Evolutionary conservation across 2,797 vertebrate species (phyloP).

Genomic region (Anolis apletophallus): DNA sequence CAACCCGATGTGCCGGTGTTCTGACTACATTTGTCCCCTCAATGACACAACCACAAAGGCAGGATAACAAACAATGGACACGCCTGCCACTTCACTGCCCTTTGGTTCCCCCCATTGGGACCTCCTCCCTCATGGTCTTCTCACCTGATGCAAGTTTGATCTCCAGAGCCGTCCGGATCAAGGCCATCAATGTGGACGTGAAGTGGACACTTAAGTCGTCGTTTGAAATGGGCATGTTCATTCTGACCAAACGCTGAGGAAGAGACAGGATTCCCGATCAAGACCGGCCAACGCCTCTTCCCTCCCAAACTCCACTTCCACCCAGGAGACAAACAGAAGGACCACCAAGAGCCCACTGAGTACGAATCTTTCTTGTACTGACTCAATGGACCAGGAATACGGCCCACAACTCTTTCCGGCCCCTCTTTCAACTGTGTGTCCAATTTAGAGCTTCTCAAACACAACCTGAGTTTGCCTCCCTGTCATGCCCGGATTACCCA

Average conservation of each 20-base stretch:
- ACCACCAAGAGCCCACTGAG: accelerated
- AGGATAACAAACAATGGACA: no score
- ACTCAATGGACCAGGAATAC: neutral
- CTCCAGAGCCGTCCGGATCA: slow-evolving; percentile 93
- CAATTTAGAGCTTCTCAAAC: neutral
- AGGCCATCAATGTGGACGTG: slow-evolving; percentile 94
- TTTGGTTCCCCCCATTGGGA: neutral
- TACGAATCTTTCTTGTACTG: slow-evolving; percentile 78
- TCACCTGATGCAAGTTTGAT: slow-evolving; percentile 94
- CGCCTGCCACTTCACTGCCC: neutral
- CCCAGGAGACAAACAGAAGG: neutral
- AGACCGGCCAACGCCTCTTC: neutral
- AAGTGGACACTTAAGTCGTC: slow-evolving; percentile 92
- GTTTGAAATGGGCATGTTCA: slow-evolving; percentile 96
- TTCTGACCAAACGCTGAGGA: slow-evolving; percentile 89
- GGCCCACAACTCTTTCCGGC: neutral
- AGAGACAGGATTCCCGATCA: slow-evolving; percentile 50
- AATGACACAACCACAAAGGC: no score
- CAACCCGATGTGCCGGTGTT: no score
- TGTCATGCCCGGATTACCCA: no score
- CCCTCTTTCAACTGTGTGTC: no score
- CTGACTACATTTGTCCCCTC: no score
- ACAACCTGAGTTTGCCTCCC: neutral
- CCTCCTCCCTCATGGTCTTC: neutral
- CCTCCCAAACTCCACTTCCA: neutral